These are phyloP conservation scores for Oxyura jamaicensis DNA, from an alignment of 2,113 vertebrate species.

Conservation along the genomic window DNA sequence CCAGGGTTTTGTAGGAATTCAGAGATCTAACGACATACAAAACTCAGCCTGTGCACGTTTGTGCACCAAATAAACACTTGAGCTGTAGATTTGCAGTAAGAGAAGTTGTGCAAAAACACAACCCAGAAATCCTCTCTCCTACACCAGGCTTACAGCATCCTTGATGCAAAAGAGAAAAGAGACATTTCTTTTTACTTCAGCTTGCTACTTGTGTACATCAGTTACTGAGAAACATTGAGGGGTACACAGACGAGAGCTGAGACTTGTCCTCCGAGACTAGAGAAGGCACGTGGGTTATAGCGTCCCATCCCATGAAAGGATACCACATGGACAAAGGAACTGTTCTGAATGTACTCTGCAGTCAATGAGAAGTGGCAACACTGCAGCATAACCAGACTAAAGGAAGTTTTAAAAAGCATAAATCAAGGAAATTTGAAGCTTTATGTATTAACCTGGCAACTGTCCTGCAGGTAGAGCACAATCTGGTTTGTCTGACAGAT, in stretches of 20 bases:
- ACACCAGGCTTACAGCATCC: background rate
- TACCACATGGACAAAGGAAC: background rate
- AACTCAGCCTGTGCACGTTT: background rate
- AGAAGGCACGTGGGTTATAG: accelerated
- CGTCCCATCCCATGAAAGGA: background rate
- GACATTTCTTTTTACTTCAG: background rate
- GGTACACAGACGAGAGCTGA: background rate
- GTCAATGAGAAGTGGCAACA: background rate
- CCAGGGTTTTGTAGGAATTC: background rate
- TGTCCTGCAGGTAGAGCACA: background rate
- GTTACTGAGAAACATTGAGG: background rate
- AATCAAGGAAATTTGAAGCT: background rate
- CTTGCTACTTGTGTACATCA: background rate
- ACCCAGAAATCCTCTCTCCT: background rate
- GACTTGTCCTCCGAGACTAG: background rate
- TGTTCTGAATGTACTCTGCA: background rate
- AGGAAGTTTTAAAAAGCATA: background rate
- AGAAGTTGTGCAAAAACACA: background rate
- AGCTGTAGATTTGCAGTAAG: background rate
- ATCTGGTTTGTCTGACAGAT: background rate
- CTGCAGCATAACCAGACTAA: background rate
- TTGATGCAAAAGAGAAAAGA: background rate
- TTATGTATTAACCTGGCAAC: background rate
- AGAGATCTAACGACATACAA: background rate
- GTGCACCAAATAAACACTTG: background rate